Conservation (phyloP, 2,888 invertebrate genomes). For the Petrolisthes cinctipes region DNA sequence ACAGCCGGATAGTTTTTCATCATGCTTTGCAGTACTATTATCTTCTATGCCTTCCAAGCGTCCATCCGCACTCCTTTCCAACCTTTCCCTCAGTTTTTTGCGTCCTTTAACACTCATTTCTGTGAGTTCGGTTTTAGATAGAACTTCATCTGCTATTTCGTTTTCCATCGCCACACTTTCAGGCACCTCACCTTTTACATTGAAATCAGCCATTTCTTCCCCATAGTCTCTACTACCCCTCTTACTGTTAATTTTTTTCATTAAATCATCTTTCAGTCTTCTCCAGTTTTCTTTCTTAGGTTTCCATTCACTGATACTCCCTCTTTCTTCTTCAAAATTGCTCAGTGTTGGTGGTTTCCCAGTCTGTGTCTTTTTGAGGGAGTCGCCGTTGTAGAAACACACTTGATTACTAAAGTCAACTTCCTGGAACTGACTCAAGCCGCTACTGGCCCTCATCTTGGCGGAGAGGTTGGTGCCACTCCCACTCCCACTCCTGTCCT, state of each 20-base stretch:
- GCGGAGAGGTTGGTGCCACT: constrained; percentile 21
- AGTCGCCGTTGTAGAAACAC: not conserved
- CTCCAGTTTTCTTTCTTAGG: not conserved
- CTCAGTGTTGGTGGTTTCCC: not conserved
- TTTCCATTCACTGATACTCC: not conserved
- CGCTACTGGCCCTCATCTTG: constrained; percentile 18
- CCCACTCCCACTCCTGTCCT: not conserved
- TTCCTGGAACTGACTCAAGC: constrained; percentile 30
- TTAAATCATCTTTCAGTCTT: constrained; percentile 3
- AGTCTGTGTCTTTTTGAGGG: not conserved
- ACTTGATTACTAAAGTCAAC: constrained; percentile 36
- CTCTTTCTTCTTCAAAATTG: not conserved
- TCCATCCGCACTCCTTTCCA: too few relatives aligned
- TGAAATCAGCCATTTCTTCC: not conserved
- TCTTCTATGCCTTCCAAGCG: too few relatives aligned
- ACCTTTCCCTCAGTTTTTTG: too few relatives aligned
- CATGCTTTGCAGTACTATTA: too few relatives aligned
- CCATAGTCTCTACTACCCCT: not conserved
- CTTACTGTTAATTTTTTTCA: not conserved
- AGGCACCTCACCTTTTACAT: not conserved
- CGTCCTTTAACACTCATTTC: too few relatives aligned
- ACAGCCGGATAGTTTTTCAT: too few relatives aligned
- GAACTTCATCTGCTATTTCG: not conserved
- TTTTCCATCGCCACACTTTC: not conserved
- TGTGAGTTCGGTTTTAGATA: too few relatives aligned